Evolutionary conservation across 2,888 invertebrate genomes (phyloP), one percentile per base, ranked within the genome.

Genomic region (Ichneumoninae sp.): DNA sequence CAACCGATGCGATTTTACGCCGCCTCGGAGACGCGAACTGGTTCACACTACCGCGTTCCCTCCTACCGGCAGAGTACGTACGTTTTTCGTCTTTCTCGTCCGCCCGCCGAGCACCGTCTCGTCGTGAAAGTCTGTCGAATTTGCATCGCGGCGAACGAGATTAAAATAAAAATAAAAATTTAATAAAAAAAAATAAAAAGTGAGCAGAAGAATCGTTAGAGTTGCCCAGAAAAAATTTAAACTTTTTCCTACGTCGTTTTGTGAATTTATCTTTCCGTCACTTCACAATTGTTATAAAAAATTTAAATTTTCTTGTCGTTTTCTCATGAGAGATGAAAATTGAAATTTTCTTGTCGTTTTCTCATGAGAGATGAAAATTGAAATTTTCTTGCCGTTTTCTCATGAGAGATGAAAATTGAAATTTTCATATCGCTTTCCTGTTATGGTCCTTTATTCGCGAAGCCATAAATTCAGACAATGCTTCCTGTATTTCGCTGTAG

Each of bases 91-190:
- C n/a, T 50, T 68, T 62, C 36, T 57, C 36, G 36, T 69, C 62
- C 68, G 33, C 62, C 68, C 33, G 47, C 65, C 70, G 62, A 70
- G 72, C 66, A 78, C 60, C 70, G 65, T 74, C 78, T 62, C 62
- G 33, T 33, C 40, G 77, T 69, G 77, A 83, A 83, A 83, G 80
- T 69, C 33, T 33, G 71, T 71, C 71, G 60, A 83, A 60, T 72
- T 75, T 65, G 33, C 71, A 30, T 10, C 13, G 74, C 44, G 68
- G 40, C 66, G 50, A 72, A 72, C 10, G 66, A 33, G 36, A 71
- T 60, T 16, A 19, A 57, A 57, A 57, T 4, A n/a, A 30, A 65
- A 75, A 22, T n/a, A 19, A 72, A n/a, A n/a, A n/a, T 5, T 0
- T 36, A 36, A 7, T 19, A 16, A 26, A 19, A 26, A 26, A 6